These are phyloP conservation scores for Cheilosia impressa DNA, from an alignment of 2,888 invertebrate genomes.

Conservation along the genomic window DNA sequence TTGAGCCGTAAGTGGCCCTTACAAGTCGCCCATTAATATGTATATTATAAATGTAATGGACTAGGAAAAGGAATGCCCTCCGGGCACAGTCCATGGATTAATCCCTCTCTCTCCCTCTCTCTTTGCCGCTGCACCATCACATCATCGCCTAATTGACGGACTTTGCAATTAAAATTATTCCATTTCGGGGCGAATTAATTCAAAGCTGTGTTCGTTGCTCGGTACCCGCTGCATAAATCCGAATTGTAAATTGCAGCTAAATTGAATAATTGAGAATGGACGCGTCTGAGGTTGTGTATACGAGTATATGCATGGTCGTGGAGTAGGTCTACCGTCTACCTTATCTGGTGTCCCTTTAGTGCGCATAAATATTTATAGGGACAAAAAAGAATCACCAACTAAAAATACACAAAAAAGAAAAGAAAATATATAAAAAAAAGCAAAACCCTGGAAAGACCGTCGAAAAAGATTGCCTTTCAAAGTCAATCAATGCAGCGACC, in stretches of 20 bases:
- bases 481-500: slow-evolving; percentile 73
- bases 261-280: slow-evolving; percentile 74
- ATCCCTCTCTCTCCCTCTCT: neutral
- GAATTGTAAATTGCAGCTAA: slow-evolving; percentile 73
- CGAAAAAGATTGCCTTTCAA: slow-evolving; percentile 64
- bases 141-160: slow-evolving; percentile 62
- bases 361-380: slow-evolving; percentile 69
- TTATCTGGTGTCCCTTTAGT: slow-evolving; percentile 70
- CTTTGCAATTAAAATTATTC: slow-evolving; percentile 75
- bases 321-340: slow-evolving; percentile 67
- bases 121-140: neutral
- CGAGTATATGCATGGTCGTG: no score
- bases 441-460: slow-evolving; percentile 5
- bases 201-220: slow-evolving; percentile 54
- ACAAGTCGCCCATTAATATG: slow-evolving; percentile 59
- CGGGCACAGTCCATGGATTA: slow-evolving; percentile 24
- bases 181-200: slow-evolving; percentile 72
- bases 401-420: neutral
- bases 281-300: slow-evolving; percentile 57
- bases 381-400: slow-evolving; percentile 10
- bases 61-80: slow-evolving; percentile 50
- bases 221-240: slow-evolving; percentile 65
- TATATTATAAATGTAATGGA: slow-evolving; percentile 56
- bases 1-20: slow-evolving; percentile 67
- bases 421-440: neutral